phyloP scores from a whole-genome alignment of 1,140 invertebrate species.

The Tetraneura akinire region DNA sequence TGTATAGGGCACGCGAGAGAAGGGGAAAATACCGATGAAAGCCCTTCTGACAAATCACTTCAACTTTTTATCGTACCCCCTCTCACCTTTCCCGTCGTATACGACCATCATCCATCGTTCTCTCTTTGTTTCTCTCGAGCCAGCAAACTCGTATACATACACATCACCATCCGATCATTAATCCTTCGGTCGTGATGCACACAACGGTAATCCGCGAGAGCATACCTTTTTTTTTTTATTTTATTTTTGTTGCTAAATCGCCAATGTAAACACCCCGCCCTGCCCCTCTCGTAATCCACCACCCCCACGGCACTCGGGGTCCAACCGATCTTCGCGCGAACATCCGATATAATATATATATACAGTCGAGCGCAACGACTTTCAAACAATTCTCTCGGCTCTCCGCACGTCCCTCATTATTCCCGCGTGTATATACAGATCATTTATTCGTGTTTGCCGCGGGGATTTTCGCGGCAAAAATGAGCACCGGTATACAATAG shows the following conservation, averaged over 20 bases:
- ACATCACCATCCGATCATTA: constrained; percentile 41
- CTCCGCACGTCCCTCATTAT: constrained; percentile 23
- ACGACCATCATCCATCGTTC: neutral
- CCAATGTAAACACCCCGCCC: constrained; percentile 21
- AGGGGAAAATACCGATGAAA: constrained; percentile 28
- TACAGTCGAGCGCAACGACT: neutral
- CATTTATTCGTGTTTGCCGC: constrained; percentile 33
- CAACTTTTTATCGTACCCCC: constrained; percentile 43
- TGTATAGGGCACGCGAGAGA: too few species aligned
- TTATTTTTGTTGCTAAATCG: constrained; percentile 37
- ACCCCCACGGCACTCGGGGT: neutral
- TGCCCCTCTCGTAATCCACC: neutral
- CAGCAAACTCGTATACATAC: neutral
- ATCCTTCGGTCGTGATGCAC: constrained; percentile 25
- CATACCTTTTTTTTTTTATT: neutral
- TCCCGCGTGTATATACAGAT: constrained; percentile 17
- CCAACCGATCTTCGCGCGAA: neutral
- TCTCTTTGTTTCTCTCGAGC: neutral
- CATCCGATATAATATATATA: neutral
- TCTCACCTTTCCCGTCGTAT: too few species aligned
- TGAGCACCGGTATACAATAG: constrained; percentile 12
- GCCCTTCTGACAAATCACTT: constrained; percentile 35
- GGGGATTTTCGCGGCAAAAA: constrained; percentile 18
- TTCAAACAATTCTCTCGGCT: constrained; percentile 9
- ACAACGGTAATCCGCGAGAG: neutral